Conservation (phyloP, 37 sponge, comb jelly and placozoan species). For the Aplysina aerophoba region DNA sequence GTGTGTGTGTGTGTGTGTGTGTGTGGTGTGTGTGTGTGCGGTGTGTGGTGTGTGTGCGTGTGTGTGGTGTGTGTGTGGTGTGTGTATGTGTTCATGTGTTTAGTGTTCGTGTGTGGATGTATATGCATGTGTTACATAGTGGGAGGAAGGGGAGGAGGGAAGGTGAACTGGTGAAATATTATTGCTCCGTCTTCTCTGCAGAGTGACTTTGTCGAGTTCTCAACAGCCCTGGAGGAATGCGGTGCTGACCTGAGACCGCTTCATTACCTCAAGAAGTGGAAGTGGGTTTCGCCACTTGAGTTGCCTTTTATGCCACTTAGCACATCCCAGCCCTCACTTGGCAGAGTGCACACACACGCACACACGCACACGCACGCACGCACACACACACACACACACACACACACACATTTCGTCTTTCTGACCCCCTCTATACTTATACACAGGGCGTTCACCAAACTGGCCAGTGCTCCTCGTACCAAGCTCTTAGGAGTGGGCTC, state of each 20-base stretch:
- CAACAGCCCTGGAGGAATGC: conserved; percentile 59
- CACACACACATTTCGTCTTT: not conserved
- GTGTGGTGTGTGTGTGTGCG: not conserved
- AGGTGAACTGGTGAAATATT: no score
- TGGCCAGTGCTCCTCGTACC: conserved; percentile 27
- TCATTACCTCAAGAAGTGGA: conserved; percentile 83
- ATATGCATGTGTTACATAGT: not conserved
- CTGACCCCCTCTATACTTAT: not conserved
- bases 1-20: not conserved
- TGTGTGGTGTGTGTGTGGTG: not conserved
- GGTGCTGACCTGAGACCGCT: conserved; percentile 68
- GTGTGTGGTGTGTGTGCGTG: not conserved
- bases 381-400: not conserved
- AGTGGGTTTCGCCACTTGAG: conserved; percentile 48
- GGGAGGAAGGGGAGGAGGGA: not conserved
- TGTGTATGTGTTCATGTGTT: no score
- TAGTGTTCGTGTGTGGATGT: not conserved
- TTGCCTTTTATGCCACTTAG: not conserved
- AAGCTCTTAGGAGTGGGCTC: not conserved
- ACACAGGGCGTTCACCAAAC: conserved; percentile 13
- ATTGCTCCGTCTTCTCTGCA: conserved; percentile 5
- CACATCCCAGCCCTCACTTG: not conserved
- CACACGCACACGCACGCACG: not conserved
- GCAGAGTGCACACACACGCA: not conserved
- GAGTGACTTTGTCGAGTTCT: conserved; percentile 62